phyloP scores from a whole-genome alignment of 2,113 vertebrate genomes.

The Scomber scombrus region DNA sequence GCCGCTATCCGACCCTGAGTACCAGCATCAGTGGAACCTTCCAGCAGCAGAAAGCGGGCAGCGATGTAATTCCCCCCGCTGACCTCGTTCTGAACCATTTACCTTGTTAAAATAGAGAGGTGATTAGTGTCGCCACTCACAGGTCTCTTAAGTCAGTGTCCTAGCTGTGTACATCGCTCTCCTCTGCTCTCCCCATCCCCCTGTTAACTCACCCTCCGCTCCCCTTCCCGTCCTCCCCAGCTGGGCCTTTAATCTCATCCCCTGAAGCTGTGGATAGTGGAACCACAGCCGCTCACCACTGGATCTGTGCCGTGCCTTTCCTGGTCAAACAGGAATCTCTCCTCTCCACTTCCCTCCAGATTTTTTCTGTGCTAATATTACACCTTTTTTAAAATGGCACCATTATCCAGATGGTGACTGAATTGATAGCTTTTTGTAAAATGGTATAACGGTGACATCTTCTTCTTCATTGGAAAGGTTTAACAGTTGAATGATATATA shows the following conservation, averaged over 20 bases:
- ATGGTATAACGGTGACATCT: no score
- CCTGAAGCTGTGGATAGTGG: background rate
- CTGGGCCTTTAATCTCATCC: background rate
- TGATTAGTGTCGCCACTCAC: conserved; percentile 45
- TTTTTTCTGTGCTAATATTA: no score
- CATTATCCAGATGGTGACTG: no score
- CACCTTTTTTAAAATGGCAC: no score
- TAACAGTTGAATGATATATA: no score
- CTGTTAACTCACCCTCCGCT: background rate
- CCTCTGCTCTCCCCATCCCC: background rate
- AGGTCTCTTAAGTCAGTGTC: conserved; percentile 29
- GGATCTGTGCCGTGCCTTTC: background rate
- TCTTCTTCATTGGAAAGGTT: no score
- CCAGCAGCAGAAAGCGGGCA: conserved; percentile 2
- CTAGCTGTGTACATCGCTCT: background rate
- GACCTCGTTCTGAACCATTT: conserved; percentile 47
- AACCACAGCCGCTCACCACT: background rate
- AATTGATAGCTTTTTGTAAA: no score
- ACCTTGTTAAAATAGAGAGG: conserved; percentile 43
- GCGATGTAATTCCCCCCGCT: background rate
- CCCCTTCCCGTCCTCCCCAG: background rate
- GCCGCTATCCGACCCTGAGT: background rate
- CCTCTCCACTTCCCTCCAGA: no score
- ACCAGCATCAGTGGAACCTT: background rate
- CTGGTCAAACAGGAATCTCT: no score